A percentile compares a stretch with the other conserved stretches of the same genome.
phyloP scores from a whole-genome alignment of 2,888 invertebrate genomes.

The Volucella inflata region DNA sequence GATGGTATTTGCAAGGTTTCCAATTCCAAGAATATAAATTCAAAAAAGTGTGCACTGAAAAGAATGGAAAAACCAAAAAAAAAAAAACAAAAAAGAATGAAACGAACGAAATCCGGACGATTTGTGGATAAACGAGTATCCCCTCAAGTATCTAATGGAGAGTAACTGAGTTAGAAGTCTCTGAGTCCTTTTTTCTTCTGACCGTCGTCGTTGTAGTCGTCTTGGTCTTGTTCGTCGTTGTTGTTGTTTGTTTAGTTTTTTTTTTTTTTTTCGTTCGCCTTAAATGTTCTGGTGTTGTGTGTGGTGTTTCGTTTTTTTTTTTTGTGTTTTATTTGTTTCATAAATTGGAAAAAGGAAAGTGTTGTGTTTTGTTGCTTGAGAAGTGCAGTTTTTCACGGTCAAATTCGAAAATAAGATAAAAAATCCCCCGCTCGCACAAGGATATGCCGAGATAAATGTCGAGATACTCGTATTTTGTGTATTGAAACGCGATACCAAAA shows the following conservation, averaged over 20 bases:
- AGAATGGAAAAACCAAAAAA: slow-evolving; percentile 1
- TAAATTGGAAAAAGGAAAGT: slow-evolving; percentile 72
- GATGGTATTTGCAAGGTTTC: slow-evolving; percentile 72
- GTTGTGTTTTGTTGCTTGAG: slow-evolving; percentile 67
- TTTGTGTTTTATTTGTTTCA: slow-evolving; percentile 66
- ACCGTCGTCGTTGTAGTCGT: slow-evolving; percentile 8
- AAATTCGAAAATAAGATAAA: slow-evolving; percentile 67
- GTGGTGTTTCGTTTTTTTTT: slow-evolving; percentile 75
- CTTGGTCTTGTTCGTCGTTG: slow-evolving; percentile 24
- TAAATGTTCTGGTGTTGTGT: slow-evolving; percentile 78
- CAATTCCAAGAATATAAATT: slow-evolving; percentile 67
- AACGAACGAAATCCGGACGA: slow-evolving; percentile 7
- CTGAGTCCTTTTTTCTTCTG: slow-evolving; percentile 53
- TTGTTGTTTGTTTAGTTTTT: slow-evolving; percentile 21
- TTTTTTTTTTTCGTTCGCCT: slow-evolving; percentile 19
- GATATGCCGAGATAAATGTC: slow-evolving; percentile 41
- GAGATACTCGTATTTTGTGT: not conserved
- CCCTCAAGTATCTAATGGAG: slow-evolving; percentile 36
- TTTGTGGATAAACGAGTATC: slow-evolving; percentile 40
- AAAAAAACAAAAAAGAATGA: not conserved
- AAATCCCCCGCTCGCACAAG: slow-evolving; percentile 48
- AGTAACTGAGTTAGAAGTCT: slow-evolving; percentile 6
- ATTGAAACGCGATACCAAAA: not conserved
- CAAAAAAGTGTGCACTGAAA: slow-evolving; percentile 30
- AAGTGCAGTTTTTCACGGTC: slow-evolving; percentile 71